A percentile compares a stretch with the other conserved stretches of the same genome.
phyloP scores from a whole-genome alignment of 2,797 vertebrate species.

The Melanotaenia parkinsoni region DNA sequence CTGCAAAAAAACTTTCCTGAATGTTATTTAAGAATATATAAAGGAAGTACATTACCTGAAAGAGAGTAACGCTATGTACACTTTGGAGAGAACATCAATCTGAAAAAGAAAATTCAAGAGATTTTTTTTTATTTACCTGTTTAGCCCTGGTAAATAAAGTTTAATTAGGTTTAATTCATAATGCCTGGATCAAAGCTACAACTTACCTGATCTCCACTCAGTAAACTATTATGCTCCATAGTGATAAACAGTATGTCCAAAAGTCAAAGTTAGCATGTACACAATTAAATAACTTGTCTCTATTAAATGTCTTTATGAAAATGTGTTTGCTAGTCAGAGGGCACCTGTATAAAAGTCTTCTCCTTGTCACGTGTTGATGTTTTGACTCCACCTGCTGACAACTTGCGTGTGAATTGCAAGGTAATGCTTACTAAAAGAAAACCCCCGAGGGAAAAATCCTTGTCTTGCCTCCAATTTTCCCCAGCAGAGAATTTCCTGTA shows the following conservation, averaged over 20 bases:
- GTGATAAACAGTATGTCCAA: conserved; percentile 1
- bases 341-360: conserved; percentile 37
- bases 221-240: conserved; percentile 39
- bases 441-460: background rate
- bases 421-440: conserved; percentile 1
- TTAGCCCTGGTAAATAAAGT: background rate
- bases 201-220: conserved; percentile 54
- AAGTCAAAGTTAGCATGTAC: background rate
- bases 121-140: background rate
- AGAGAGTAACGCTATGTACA: conserved; percentile 74
- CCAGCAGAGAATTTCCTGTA: background rate
- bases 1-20: background rate
- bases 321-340: conserved; percentile 2
- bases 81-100: conserved; percentile 70
- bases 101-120: conserved; percentile 56
- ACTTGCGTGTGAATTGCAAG: background rate
- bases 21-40: background rate
- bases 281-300: conserved; percentile 2
- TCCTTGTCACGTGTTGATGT: conserved; percentile 54
- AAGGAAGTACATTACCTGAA: conserved; percentile 73
- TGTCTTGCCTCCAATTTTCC: background rate
- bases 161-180: background rate
- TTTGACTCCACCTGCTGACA: conserved; percentile 55
- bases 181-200: background rate
- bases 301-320: conserved; percentile 14